These are phyloP conservation scores for Epinephelus coioides DNA, from an alignment of 2,797 vertebrate species.

Conservation along the genomic window DNA sequence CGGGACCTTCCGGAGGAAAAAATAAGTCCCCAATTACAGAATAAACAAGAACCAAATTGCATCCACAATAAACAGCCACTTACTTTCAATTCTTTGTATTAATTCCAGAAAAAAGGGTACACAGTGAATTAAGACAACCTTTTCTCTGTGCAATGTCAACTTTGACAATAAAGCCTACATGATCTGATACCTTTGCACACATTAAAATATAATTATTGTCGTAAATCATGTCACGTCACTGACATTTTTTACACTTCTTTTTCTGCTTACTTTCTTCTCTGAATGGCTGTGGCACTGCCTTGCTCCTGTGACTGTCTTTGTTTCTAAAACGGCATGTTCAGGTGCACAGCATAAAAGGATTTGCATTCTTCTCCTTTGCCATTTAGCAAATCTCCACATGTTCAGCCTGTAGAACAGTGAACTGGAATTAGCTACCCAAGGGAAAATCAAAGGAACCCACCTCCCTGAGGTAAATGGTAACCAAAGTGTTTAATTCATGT, in stretches of 20 bases:
- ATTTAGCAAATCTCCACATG: neutral
- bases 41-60: neutral
- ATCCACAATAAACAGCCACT: neutral
- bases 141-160: neutral
- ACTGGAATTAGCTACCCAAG: neutral
- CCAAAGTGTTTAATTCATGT: neutral
- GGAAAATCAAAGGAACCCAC: neutral
- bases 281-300: neutral
- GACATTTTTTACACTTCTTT: neutral
- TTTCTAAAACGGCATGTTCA: neutral
- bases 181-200: neutral
- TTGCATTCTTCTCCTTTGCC: neutral
- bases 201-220: too few relatives aligned
- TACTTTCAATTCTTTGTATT: neutral
- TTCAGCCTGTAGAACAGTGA: neutral
- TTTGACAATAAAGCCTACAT: neutral
- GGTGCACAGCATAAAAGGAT: neutral
- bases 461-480: neutral
- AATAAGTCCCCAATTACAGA: conserved; percentile 8
- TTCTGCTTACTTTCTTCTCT: neutral
- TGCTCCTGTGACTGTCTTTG: neutral
- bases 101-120: neutral
- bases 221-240: too few relatives aligned
- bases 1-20: neutral
- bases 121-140: neutral